Evolutionary conservation across 2,888 invertebrate species (phyloP).

Genomic region (Dryadula phaetusa): DNA sequence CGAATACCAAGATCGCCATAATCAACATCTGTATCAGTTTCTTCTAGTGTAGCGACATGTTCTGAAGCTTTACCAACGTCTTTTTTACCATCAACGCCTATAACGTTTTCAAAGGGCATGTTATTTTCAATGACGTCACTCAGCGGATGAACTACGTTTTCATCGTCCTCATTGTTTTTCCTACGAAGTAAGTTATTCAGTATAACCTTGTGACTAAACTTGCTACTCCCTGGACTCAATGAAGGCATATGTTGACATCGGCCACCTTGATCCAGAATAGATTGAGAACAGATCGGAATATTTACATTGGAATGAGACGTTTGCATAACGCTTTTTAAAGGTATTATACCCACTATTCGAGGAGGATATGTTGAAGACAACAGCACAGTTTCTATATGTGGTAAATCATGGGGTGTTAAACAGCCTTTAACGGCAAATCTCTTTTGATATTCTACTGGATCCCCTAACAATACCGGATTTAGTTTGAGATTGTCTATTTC

Average conservation of each 20-base stretch:
- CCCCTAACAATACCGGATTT: conserved; percentile 61
- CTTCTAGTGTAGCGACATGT: neutral
- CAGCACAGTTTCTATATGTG: conserved; percentile 60
- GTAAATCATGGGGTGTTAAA: conserved; percentile 45
- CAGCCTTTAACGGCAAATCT: conserved; percentile 43
- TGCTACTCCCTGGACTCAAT: neutral
- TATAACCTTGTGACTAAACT: neutral
- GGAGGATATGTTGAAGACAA: conserved; percentile 56
- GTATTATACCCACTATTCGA: conserved; percentile 62
- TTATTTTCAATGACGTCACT: neutral
- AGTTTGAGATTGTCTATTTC: conserved; percentile 56
- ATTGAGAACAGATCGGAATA: neutral
- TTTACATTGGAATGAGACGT: neutral
- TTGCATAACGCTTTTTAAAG: conserved; percentile 51
- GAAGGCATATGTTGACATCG: neutral
- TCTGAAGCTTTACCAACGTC: neutral
- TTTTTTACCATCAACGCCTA: neutral
- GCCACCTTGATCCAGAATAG: neutral
- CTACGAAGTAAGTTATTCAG: conserved; percentile 4
- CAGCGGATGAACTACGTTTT: neutral
- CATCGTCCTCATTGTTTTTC: neutral
- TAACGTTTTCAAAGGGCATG: neutral
- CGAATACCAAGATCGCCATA: conserved; percentile 44
- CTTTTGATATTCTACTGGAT: conserved; percentile 50
- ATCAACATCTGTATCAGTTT: conserved; percentile 12